Percentiles rank a stretch among this genome's conserved stretches.
phyloP scores from a whole-genome alignment of 2,113 vertebrate genomes.

The Fulica atra region DNA sequence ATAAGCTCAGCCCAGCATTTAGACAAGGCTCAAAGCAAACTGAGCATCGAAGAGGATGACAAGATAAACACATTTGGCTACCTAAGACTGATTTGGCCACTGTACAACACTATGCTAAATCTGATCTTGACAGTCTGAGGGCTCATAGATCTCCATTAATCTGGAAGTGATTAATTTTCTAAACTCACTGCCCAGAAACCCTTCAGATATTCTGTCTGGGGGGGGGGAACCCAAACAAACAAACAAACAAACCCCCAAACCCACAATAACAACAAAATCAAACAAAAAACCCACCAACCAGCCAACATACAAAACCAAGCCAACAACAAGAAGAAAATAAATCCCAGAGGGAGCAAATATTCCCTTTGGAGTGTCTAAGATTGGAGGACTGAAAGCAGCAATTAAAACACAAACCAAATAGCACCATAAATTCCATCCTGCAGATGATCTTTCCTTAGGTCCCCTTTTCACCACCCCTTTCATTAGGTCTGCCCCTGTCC shows the following conservation, averaged over 20 bases:
- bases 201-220: background rate
- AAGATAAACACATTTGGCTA: background rate
- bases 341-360: too few species aligned
- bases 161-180: background rate
- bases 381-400: too few species aligned
- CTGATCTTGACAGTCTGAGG: background rate
- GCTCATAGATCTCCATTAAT: background rate
- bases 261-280: background rate
- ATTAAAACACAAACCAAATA: conserved; percentile 19
- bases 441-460: background rate
- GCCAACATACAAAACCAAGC: background rate
- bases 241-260: background rate
- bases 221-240: background rate
- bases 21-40: background rate
- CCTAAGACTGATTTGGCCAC: background rate
- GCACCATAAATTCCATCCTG: background rate
- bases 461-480: conserved; percentile 5
- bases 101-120: background rate
- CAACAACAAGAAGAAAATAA: background rate
- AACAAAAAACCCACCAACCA: background rate
- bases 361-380: background rate
- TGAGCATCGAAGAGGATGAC: background rate
- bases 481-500: background rate
- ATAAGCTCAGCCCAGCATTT: background rate
- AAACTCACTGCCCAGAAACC: background rate